Conservation (phyloP, 2,797 vertebrate genomes). For the Semotilus atromaculatus region DNA sequence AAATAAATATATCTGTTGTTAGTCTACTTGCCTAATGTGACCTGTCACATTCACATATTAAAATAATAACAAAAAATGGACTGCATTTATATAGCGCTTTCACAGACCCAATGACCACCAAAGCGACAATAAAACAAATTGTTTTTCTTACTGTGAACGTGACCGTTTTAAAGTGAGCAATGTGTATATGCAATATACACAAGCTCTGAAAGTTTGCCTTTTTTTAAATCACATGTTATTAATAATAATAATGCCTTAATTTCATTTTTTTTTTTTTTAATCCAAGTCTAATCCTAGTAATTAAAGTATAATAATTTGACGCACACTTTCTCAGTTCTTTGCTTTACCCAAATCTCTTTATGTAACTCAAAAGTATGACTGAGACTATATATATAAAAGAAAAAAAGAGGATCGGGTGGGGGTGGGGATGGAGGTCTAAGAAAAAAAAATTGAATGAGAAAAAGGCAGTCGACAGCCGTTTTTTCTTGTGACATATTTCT, state of each 20-base stretch:
- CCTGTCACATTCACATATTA: neutral
- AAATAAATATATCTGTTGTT: neutral
- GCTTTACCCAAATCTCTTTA: neutral
- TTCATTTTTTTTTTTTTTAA: too few relatives aligned
- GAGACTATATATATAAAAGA: conserved; percentile 28
- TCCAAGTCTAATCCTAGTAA: neutral
- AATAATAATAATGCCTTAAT: neutral
- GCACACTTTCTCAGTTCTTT: neutral
- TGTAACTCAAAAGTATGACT: conserved; percentile 16
- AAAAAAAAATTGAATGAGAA: conserved; percentile 49
- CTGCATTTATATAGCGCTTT: too few relatives aligned
- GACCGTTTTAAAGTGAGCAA: too few relatives aligned
- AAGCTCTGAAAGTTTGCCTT: neutral
- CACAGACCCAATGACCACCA: too few relatives aligned
- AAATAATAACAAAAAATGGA: neutral
- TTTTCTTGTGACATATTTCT: conserved; percentile 56
- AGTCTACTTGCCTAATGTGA: neutral
- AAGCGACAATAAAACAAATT: neutral
- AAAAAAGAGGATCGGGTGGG: neutral
- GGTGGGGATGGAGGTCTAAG: conserved; percentile 16
- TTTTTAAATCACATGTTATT: neutral
- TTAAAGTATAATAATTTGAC: neutral
- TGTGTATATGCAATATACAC: neutral
- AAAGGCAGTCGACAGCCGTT: conserved; percentile 50
- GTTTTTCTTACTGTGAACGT: neutral